These are phyloP conservation scores for Rhamnusium bicolor DNA, from an alignment of 2,888 invertebrate genomes.

Conservation along the genomic window DNA sequence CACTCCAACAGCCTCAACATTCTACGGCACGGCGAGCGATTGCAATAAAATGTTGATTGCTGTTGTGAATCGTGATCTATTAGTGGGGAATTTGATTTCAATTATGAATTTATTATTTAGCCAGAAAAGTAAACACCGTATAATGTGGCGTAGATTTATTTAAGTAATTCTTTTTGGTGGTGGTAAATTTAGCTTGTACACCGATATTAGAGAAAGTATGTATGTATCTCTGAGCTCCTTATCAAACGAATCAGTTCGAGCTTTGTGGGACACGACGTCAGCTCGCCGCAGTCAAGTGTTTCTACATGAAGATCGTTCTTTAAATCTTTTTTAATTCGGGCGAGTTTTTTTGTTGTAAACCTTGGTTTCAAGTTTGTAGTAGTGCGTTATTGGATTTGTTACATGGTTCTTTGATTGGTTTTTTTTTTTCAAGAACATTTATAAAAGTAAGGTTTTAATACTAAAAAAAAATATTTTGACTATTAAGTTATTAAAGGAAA, in stretches of 20 bases:
- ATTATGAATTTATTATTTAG: background rate
- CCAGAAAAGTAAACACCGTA: background rate
- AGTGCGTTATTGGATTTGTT: background rate
- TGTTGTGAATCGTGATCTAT: background rate
- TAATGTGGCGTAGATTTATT: no score
- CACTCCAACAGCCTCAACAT: background rate
- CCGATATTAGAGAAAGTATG: background rate
- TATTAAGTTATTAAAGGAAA: no score
- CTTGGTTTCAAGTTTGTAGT: background rate
- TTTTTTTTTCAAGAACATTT: background rate
- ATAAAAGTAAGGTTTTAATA: background rate
- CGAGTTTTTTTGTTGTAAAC: conserved; percentile 4
- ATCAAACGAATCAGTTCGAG: background rate
- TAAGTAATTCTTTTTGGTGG: no score
- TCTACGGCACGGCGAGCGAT: background rate
- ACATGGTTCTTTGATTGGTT: background rate
- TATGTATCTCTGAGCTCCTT: background rate
- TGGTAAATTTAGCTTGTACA: background rate
- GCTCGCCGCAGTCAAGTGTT: background rate
- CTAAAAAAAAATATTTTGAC: no score
- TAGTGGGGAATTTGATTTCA: background rate
- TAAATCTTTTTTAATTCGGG: background rate
- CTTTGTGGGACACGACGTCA: background rate
- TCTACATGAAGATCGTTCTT: background rate
- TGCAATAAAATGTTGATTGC: background rate